Base-by-base conservation (phyloP, 2,888 invertebrate species). In the Drosophila histrio region DNA sequence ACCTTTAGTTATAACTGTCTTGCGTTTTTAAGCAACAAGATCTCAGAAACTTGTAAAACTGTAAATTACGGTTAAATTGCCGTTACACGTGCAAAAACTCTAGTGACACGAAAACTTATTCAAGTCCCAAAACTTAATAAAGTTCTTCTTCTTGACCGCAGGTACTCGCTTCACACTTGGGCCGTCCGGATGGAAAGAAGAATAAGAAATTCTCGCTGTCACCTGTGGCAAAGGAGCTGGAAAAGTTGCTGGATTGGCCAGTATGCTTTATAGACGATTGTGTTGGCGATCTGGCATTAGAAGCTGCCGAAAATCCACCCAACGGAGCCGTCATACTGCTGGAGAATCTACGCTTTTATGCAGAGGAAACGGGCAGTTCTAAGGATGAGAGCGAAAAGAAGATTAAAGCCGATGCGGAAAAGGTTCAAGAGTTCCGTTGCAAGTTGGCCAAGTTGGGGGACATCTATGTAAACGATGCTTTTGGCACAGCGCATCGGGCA, bases 281-380 rank as follows among this genome's bases (percentile, higher is more conserved):
- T 92, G 96, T 97, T 30, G 99, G 99, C 0, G 90, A 95, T 0
- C 96, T 96, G 82, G 97, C 99, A 1, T 97, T 99, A 92, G 93
- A 93, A 11, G 96, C 96, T 0, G 98, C 98, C 91, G 95, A 95
- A 11, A 94, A 97, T 90, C 98, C 99, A 1, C 92, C 95, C 13
- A 93, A 94, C 0, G 99, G 99, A 2, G 94, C 96, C 0, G 94
- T 99, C 0, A 96, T 99, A 83, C 94, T 99, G 30, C 92, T 99
- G 54, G 99, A 99, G 91, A 99, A 99, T 91, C 93, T 99, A 2
- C 94, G 99, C 19, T 99, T 97, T 93, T 97, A 99, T 91, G 92
- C 99, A 36, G 99, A 99, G 91, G 99, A 99, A 91, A 99, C 99
- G 91, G 99, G 99, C 74, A 99, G 99, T 91, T 99, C 98, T 41